Percentiles rank a stretch among this genome's conserved stretches.
These are phyloP conservation scores for Phenganax marumi DNA, from an alignment of 92 coral and sea anemone species.

Conservation along the genomic window DNA sequence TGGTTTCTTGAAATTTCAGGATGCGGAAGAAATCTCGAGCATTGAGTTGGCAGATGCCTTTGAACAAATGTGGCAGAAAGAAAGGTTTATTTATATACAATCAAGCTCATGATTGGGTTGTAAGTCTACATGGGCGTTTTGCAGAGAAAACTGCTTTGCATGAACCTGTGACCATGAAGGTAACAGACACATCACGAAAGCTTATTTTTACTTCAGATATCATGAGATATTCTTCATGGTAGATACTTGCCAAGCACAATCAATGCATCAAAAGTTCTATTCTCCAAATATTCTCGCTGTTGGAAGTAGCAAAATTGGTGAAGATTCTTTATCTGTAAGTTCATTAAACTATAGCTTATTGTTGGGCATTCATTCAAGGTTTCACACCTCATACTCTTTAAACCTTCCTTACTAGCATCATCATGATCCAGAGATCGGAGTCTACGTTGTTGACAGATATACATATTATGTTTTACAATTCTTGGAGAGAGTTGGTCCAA, in stretches of 20 bases:
- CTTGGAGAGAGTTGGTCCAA: constrained; percentile 76
- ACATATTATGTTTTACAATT: constrained; percentile 92
- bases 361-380: not conserved
- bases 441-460: constrained; percentile 95
- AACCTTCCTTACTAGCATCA: constrained; percentile 69
- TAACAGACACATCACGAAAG: not conserved
- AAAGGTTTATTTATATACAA: constrained; percentile 59
- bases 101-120: not conserved
- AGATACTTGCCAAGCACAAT: constrained; percentile 95
- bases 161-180: not conserved
- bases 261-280: constrained; percentile 83
- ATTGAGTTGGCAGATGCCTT: constrained; percentile 96
- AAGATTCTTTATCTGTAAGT: constrained; percentile 95
- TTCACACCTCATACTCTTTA: not conserved
- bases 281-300: constrained; percentile 92
- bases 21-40: constrained; percentile 95
- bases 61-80: constrained; percentile 99
- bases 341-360: not conserved
- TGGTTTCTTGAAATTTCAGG: constrained; percentile 97
- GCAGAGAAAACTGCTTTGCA: not conserved
- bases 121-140: not conserved
- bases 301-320: constrained; percentile 93
- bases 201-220: constrained; percentile 55
- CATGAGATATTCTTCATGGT: constrained; percentile 90
- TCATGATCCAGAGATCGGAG: constrained; percentile 95